A percentile compares a stretch with the other conserved stretches of the same genome.
phyloP scores from a whole-genome alignment of 2,888 invertebrate species.

The Copidosoma aretas region DNA sequence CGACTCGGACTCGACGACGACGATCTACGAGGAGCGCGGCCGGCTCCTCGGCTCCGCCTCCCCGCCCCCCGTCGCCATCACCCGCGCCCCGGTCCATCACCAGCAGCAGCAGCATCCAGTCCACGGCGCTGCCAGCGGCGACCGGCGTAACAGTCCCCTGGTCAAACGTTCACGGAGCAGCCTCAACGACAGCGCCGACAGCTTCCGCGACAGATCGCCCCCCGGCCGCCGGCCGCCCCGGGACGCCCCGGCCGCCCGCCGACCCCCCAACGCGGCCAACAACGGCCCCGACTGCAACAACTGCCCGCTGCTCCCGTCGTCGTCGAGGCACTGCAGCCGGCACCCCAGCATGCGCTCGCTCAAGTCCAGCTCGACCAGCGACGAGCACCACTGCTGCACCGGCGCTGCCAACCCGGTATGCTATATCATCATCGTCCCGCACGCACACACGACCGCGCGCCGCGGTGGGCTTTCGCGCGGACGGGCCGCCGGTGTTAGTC shows the following conservation, averaged over 20 bases:
- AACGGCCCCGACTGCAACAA: conserved; percentile 28
- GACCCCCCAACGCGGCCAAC: conserved; percentile 28
- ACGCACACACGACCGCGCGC: no score
- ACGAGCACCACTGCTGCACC: conserved; percentile 48
- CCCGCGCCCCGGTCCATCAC: neutral
- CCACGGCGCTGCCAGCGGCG: neutral
- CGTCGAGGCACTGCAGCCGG: conserved; percentile 35
- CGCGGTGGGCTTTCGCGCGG: neutral
- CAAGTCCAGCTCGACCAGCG: conserved; percentile 51
- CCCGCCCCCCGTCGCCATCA: neutral
- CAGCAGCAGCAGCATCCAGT: neutral
- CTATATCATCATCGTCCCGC: no score
- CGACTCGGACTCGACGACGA: conserved; percentile 49
- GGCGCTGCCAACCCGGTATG: conserved; percentile 34
- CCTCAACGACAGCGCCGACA: conserved; percentile 51
- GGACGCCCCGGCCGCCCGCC: conserved; percentile 22
- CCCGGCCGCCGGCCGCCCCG: conserved; percentile 21
- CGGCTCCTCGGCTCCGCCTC: conserved; percentile 40
- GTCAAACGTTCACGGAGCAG: conserved; percentile 41
- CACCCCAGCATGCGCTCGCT: conserved; percentile 56
- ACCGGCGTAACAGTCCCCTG: conserved; percentile 15
- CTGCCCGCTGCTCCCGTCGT: conserved; percentile 31
- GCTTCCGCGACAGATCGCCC: conserved; percentile 48
- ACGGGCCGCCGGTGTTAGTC: neutral
- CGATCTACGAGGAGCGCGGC: conserved; percentile 50